phyloP scores from a whole-genome alignment of 2,113 vertebrate genomes.

The Perca flavescens region DNA sequence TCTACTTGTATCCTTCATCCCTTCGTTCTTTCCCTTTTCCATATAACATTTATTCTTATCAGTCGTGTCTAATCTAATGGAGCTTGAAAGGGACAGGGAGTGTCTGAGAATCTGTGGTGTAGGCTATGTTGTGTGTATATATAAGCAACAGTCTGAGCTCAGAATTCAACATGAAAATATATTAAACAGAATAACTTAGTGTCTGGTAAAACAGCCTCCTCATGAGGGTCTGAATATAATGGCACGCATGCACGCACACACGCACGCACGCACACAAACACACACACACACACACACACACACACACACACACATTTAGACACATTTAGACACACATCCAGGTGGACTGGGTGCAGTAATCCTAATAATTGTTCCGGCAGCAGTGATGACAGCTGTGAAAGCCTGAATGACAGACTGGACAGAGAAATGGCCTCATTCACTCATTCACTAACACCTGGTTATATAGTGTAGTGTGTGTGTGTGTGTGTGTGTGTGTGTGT shows the following conservation, averaged over 20 bases:
- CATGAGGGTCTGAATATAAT: constrained; percentile 4
- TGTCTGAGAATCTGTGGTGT: neutral
- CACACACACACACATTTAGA: constrained; percentile 12
- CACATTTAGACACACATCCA: constrained; percentile 5
- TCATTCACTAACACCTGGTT: constrained; percentile 57
- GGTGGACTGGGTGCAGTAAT: constrained; percentile 44
- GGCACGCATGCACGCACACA: neutral
- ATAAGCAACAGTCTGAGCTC: neutral
- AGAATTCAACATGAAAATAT: constrained; percentile 28
- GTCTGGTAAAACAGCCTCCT: neutral
- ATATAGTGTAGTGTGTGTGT: neutral
- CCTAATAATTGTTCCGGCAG: constrained; percentile 60
- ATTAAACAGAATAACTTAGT: constrained; percentile 20
- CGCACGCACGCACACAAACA: neutral
- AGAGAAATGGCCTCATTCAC: constrained; percentile 66
- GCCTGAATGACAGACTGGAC: constrained; percentile 42
- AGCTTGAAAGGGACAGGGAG: neutral
- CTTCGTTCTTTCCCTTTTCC: neutral
- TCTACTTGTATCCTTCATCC: neutral
- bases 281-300: constrained; percentile 9
- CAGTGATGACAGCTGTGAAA: constrained; percentile 50
- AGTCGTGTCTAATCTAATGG: neutral
- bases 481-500: constrained; percentile 17
- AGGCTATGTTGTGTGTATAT: neutral
- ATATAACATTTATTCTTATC: neutral